Evolutionary conservation across 1,140 invertebrate genomes (phyloP).

Genomic region (Neodiprion fabricii): DNA sequence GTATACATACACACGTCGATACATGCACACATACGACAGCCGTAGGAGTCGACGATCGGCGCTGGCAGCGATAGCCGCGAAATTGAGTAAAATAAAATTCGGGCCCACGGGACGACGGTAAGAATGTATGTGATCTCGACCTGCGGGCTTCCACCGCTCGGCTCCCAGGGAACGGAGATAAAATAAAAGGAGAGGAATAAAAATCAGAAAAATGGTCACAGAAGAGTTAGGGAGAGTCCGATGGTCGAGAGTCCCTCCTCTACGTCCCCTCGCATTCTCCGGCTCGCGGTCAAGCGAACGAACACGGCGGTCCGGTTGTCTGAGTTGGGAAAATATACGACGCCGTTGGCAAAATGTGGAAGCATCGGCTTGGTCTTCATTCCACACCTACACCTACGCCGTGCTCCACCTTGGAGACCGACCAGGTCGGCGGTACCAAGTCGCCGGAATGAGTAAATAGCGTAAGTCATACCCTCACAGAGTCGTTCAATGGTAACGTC

Average conservation of each 20-base stretch:
- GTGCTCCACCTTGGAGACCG: neutral
- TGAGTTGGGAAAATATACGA: neutral
- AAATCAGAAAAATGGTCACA: constrained; percentile 14
- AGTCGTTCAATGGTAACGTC: neutral
- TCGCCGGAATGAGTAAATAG: neutral
- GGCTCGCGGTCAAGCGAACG: neutral
- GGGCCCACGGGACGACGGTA: neutral
- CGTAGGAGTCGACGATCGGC: neutral
- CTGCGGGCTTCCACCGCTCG: neutral
- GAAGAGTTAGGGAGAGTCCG: neutral
- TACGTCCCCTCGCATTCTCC: neutral
- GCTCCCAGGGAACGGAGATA: neutral
- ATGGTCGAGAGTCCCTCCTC: neutral
- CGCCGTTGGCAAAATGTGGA: neutral
- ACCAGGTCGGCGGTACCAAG: neutral
- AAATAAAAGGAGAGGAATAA: constrained; percentile 8
- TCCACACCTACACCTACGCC: too few species aligned
- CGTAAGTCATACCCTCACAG: neutral
- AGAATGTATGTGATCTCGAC: neutral
- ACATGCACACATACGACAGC: neutral
- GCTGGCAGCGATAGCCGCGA: neutral
- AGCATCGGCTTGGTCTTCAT: neutral
- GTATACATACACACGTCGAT: too few species aligned
- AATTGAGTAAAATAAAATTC: neutral
- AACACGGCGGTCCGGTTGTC: constrained; percentile 4